A percentile compares a stretch with the other conserved stretches of the same genome.
phyloP scores from a whole-genome alignment of 2,888 invertebrate species.

The Chrysomela aeneicollis region DNA sequence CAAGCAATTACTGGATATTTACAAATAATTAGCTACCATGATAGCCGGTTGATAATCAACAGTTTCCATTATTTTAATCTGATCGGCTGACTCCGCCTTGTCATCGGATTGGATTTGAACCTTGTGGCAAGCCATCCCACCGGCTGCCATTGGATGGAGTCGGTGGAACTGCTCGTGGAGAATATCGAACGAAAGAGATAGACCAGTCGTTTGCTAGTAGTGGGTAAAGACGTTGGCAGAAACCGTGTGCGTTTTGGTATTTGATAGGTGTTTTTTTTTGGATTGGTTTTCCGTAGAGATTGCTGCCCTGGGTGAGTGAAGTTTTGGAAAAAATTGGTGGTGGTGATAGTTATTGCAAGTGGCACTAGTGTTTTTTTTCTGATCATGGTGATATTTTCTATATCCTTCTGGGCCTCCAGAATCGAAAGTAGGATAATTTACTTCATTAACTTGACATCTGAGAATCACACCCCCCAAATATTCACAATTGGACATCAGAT shows the following conservation, averaged over 20 bases:
- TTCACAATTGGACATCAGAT: too few species aligned
- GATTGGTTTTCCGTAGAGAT: conserved; percentile 34
- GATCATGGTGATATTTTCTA: not conserved
- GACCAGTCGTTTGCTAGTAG: conserved; percentile 58
- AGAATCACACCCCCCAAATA: too few species aligned
- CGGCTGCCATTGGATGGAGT: conserved; percentile 50
- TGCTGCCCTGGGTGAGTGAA: conserved; percentile 59
- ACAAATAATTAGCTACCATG: conserved; percentile 62
- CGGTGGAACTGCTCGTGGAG: conserved; percentile 47
- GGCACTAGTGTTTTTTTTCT: not conserved
- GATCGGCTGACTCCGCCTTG: conserved; percentile 47
- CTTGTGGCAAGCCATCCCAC: conserved; percentile 39
- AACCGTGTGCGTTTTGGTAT: conserved; percentile 9
- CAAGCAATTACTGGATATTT: conserved; percentile 54
- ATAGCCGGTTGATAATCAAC: conserved; percentile 58
- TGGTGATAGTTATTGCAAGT: not conserved
- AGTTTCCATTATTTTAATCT: conserved; percentile 62
- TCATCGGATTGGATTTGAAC: conserved; percentile 48
- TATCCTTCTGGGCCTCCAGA: not conserved
- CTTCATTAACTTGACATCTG: too few species aligned
- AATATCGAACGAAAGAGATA: conserved; percentile 49
- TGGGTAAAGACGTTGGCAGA: conserved; percentile 49
- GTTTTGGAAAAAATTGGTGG: conserved; percentile 4
- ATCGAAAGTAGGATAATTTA: too few species aligned
- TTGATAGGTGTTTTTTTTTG: conserved; percentile 17